These are phyloP conservation scores for Lagodon rhomboides DNA, from an alignment of 2,797 vertebrate genomes.

Conservation along the genomic window DNA sequence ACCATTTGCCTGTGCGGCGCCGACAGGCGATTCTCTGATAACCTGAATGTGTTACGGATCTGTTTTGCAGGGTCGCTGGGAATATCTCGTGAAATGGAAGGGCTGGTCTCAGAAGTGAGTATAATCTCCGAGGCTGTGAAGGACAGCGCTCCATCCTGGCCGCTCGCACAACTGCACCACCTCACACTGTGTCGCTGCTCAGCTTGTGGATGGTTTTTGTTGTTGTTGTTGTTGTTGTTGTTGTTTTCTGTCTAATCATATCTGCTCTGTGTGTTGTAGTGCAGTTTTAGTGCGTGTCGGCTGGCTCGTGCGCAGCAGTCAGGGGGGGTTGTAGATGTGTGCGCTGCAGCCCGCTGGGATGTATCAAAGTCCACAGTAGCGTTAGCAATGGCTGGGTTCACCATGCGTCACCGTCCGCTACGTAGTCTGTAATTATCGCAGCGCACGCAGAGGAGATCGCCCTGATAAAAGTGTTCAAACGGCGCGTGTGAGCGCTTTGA, in stretches of 20 bases:
- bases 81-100: constrained; percentile 99
- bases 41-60: constrained; percentile 49
- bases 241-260: constrained; percentile 15
- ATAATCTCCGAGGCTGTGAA: constrained; percentile 59
- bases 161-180: constrained; percentile 69
- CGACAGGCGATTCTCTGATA: constrained; percentile 51
- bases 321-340: not conserved
- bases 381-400: constrained; percentile 71
- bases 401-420: constrained; percentile 74
- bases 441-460: constrained; percentile 28
- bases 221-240: too few species aligned
- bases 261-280: not conserved
- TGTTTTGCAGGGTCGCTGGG: constrained; percentile 94
- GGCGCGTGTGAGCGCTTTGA: constrained; percentile 1
- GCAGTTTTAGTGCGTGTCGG: not conserved
- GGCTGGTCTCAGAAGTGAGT: constrained; percentile 99
- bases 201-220: constrained; percentile 38
- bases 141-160: constrained; percentile 81
- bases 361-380: constrained; percentile 44
- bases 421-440: constrained; percentile 54
- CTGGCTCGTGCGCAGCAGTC: not conserved
- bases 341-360: constrained; percentile 11
- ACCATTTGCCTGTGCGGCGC: constrained; percentile 59
- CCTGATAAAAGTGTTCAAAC: constrained; percentile 30
- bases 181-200: constrained; percentile 25